A percentile compares a stretch with the other conserved stretches of the same genome.
These are phyloP conservation scores for Tricholaema leucomelas DNA, from an alignment of 2,113 vertebrate species.

Conservation along the genomic window DNA sequence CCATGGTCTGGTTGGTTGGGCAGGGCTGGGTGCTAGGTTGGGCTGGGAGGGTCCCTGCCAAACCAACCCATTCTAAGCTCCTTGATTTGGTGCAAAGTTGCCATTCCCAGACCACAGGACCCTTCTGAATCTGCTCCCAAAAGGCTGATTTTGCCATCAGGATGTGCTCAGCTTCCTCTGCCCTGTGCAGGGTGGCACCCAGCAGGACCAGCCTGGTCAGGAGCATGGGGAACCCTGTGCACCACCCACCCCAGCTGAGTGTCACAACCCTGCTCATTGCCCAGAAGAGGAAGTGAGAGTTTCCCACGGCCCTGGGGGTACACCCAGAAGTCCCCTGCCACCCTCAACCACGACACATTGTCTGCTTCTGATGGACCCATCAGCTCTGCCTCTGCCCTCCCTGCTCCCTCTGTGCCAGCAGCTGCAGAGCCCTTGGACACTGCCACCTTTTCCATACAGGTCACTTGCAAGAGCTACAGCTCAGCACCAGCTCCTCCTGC, in stretches of 20 bases:
- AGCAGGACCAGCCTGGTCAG: background rate
- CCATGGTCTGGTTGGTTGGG: no score
- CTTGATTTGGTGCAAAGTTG: background rate
- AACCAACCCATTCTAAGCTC: no score
- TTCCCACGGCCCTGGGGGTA: background rate
- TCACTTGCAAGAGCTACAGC: background rate
- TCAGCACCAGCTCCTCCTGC: background rate
- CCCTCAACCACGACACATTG: fast-evolving
- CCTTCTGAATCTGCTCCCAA: no score
- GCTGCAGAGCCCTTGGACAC: background rate
- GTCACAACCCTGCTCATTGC: background rate
- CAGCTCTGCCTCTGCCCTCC: background rate
- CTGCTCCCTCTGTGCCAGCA: background rate
- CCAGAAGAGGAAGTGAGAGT: background rate
- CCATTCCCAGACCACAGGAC: background rate
- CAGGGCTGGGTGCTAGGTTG: no score
- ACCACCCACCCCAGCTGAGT: background rate
- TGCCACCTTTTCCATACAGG: background rate
- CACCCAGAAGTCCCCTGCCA: fast-evolving
- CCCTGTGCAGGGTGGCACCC: fast-evolving
- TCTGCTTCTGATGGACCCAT: fast-evolving
- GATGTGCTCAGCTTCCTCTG: background rate
- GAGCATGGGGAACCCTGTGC: background rate
- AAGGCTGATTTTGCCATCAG: background rate
- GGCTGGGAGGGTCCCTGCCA: no score